Conservation (phyloP, 2,888 invertebrate genomes). For the Torymus aiolomorphi region DNA sequence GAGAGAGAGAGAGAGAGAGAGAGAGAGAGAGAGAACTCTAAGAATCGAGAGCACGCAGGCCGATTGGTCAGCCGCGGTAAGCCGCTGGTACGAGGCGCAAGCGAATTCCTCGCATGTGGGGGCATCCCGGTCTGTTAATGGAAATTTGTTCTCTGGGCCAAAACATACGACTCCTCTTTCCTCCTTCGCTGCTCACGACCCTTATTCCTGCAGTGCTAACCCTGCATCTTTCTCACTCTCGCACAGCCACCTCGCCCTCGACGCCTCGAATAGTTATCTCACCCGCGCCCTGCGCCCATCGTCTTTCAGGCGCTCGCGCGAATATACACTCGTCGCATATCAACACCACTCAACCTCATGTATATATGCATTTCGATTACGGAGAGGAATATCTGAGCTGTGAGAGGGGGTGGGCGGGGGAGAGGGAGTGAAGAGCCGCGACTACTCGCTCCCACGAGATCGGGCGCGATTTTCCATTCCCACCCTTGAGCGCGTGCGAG, state of each 20-base stretch:
- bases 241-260: conserved; percentile 45
- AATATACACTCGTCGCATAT: conserved; percentile 56
- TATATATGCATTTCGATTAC: conserved; percentile 70
- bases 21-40: too few relatives aligned
- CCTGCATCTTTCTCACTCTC: conserved; percentile 12
- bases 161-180: conserved; percentile 60
- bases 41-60: too few relatives aligned
- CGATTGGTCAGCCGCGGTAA: too few relatives aligned
- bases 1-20: too few relatives aligned
- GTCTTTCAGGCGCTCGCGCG: conserved; percentile 23
- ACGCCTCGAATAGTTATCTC: conserved; percentile 57
- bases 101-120: too few relatives aligned
- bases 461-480: conserved; percentile 53
- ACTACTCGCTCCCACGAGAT: conserved; percentile 34
- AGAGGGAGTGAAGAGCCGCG: neutral
- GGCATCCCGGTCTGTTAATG: conserved; percentile 57
- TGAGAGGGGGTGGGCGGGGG: conserved; percentile 10
- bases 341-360: conserved; percentile 66
- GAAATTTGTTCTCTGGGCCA: conserved; percentile 64
- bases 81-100: too few relatives aligned
- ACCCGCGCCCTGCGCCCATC: conserved; percentile 22
- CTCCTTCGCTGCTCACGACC: conserved; percentile 52
- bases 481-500: neutral
- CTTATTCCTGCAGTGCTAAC: conserved; percentile 38
- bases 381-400: conserved; percentile 61